phyloP scores from a whole-genome alignment of 1,140 invertebrate genomes.

The Psilanteris sp. region DNA sequence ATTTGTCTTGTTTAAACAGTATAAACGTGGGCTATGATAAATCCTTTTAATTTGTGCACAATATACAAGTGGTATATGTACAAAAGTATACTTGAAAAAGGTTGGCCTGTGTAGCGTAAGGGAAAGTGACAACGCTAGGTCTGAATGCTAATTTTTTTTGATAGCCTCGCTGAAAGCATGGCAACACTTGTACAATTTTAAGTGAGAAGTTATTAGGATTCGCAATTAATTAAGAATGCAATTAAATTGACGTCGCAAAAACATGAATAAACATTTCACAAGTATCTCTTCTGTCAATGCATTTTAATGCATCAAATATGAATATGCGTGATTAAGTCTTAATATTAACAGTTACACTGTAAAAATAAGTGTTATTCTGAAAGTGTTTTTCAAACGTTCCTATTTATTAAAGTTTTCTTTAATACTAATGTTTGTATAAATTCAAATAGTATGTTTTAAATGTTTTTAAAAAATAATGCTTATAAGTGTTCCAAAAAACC shows the following conservation, averaged over 20 bases:
- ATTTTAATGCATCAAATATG: no score
- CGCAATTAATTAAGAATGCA: constrained; percentile 11
- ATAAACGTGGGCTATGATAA: constrained; percentile 5
- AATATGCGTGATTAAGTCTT: no score
- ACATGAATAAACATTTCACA: constrained; percentile 4
- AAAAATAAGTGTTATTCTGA: no score
- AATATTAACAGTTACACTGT: no score
- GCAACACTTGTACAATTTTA: constrained; percentile 22
- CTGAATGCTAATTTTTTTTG: constrained; percentile 30
- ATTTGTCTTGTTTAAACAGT: no score
- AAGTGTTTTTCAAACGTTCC: no score
- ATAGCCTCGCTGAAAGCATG: not conserved
- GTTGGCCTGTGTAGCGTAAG: constrained; percentile 21
- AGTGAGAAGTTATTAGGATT: constrained; percentile 9
- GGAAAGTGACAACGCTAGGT: constrained; percentile 2
- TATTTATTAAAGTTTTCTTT: no score
- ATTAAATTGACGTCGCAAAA: constrained; percentile 2
- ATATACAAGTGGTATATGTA: constrained; percentile 4
- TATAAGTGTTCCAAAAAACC: no score
- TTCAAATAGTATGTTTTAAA: no score
- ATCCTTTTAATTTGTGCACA: not conserved
- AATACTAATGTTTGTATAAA: no score
- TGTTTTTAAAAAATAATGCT: no score
- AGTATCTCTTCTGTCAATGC: no score
- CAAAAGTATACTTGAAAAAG: constrained; percentile 16